phyloP scores from a whole-genome alignment of 23 tunicate genomes.

The Phallusia fumigata region DNA sequence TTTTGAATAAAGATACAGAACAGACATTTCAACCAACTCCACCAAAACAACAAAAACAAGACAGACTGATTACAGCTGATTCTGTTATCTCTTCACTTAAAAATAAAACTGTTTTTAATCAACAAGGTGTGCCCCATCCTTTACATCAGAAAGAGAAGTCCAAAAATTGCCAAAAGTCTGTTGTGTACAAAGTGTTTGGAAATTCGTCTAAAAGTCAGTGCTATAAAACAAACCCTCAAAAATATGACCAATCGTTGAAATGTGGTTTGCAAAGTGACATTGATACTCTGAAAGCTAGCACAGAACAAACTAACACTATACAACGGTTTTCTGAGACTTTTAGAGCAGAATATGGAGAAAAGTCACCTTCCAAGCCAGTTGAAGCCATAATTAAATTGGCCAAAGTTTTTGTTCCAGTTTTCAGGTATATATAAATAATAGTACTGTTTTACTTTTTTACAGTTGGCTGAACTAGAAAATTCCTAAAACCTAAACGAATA shows the following conservation, averaged over 20 bases:
- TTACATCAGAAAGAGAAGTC: too few relatives aligned
- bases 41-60: neutral
- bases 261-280: neutral
- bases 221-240: neutral
- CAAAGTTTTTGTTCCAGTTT: neutral
- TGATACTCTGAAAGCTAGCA: neutral
- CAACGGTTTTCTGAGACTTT: neutral
- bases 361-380: neutral
- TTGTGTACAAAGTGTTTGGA: constrained; percentile 6
- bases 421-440: neutral
- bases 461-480: too few relatives aligned
- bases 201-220: neutral
- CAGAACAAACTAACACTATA: neutral
- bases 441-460: neutral
- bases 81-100: neutral
- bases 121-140: neutral
- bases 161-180: neutral
- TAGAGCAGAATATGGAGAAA: neutral
- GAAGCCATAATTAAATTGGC: neutral
- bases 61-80: neutral
- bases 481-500: too few relatives aligned
- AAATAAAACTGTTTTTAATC: constrained; percentile 1
- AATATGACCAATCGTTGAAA: neutral
- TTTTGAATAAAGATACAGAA: neutral
- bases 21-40: neutral